Conservation (phyloP, 2,797 vertebrate species). For the Cirrhinus mrigala region DNA sequence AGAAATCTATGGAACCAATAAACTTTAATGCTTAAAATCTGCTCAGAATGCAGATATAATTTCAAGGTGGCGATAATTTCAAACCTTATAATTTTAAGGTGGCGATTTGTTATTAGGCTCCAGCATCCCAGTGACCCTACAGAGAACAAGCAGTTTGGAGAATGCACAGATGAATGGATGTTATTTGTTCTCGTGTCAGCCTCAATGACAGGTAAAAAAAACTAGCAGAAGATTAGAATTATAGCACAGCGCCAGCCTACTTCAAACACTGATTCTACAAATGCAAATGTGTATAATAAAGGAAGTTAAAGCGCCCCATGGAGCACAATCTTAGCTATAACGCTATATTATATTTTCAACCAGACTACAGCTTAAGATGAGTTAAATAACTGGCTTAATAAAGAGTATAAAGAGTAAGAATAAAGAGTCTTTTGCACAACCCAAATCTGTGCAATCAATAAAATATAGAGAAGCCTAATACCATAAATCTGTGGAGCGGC, state of each 20-base stretch:
- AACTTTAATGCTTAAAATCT: no score
- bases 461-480: conserved; percentile 30
- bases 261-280: neutral
- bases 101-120: neutral
- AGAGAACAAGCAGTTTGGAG: neutral
- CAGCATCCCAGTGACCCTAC: neutral
- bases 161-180: neutral
- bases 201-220: neutral
- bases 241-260: neutral
- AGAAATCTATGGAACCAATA: no score
- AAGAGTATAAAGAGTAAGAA: no score
- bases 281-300: neutral
- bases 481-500: conserved; percentile 46
- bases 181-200: neutral
- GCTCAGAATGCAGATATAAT: no score
- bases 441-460: conserved; percentile 21
- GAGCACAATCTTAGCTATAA: neutral
- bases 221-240: neutral
- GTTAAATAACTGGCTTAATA: neutral
- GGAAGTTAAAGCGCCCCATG: neutral
- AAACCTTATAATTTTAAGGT: no score
- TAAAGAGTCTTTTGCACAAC: neutral
- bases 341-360: neutral
- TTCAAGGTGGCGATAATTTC: no score
- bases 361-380: neutral